Conservation (phyloP, 2,888 invertebrate genomes). For the Latheticus oryzae region DNA sequence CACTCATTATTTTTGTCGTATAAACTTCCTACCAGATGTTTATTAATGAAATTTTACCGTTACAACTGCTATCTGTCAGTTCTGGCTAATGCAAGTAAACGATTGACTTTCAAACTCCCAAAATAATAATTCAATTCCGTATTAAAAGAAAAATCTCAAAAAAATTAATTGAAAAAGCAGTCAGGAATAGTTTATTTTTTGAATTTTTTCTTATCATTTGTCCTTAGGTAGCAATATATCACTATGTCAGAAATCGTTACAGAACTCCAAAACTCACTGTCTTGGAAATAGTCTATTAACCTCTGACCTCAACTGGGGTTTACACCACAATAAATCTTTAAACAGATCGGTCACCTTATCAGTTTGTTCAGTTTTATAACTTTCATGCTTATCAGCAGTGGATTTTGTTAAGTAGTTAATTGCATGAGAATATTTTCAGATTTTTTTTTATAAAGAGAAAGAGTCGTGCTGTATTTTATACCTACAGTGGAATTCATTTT, state of each 20-base stretch:
- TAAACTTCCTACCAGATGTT: conserved; percentile 30
- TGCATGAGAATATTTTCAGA: conserved; percentile 43
- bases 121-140: too few species aligned
- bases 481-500: conserved; percentile 23
- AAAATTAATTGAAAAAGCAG: too few species aligned
- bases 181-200: too few species aligned
- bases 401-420: conserved; percentile 45
- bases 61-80: too few species aligned
- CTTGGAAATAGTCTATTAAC: conserved; percentile 26
- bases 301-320: conserved; percentile 27
- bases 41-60: conserved; percentile 23
- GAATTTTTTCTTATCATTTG: too few species aligned
- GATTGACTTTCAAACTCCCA: too few species aligned
- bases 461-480: conserved; percentile 18
- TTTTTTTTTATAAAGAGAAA: conserved; percentile 19
- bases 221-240: too few species aligned
- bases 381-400: conserved; percentile 42
- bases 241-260: neutral
- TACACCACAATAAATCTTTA: conserved; percentile 21
- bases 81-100: too few species aligned
- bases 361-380: conserved; percentile 39
- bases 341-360: conserved; percentile 42
- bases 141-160: too few species aligned
- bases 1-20: conserved; percentile 22
- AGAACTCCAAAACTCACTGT: conserved; percentile 4